Percentiles rank a stretch among this genome's conserved stretches.
These are phyloP conservation scores for Gnathonemus echidnorhynchus DNA, from an alignment of 2,113 vertebrate genomes.

Conservation along the genomic window DNA sequence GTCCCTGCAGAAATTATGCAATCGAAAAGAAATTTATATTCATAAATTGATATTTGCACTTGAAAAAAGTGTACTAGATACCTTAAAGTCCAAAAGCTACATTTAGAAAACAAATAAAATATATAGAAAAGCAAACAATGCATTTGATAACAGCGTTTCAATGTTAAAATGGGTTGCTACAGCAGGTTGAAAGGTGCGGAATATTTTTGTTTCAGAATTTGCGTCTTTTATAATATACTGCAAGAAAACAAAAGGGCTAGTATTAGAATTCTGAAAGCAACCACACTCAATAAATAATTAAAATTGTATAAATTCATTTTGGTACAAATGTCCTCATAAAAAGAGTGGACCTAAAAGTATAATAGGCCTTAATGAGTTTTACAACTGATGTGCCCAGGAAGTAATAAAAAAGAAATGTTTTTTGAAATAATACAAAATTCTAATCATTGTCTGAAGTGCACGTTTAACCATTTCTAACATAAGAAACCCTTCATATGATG, in stretches of 20 bases:
- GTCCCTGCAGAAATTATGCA: constrained; percentile 40
- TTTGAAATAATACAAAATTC: neutral
- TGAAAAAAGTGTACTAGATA: constrained; percentile 29
- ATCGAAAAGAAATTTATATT: constrained; percentile 35
- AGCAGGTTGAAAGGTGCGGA: neutral
- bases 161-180: constrained; percentile 14
- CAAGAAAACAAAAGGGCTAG: constrained; percentile 37
- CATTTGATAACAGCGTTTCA: constrained; percentile 25
- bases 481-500: neutral
- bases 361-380: neutral
- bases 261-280: constrained; percentile 24
- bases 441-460: neutral
- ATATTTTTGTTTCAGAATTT: constrained; percentile 5
- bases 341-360: neutral
- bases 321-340: constrained; percentile 3
- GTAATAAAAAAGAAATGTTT: neutral
- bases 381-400: neutral
- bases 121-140: constrained; percentile 27
- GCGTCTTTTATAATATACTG: constrained; percentile 10
- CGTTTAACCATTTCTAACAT: neutral
- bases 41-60: constrained; percentile 41
- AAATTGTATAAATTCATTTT: constrained; percentile 11
- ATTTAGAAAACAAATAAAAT: constrained; percentile 35
- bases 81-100: constrained; percentile 42
- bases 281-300: neutral